These are phyloP conservation scores for Drosophila mercatorum DNA, from an alignment of 2,888 invertebrate species.

Conservation along the genomic window DNA sequence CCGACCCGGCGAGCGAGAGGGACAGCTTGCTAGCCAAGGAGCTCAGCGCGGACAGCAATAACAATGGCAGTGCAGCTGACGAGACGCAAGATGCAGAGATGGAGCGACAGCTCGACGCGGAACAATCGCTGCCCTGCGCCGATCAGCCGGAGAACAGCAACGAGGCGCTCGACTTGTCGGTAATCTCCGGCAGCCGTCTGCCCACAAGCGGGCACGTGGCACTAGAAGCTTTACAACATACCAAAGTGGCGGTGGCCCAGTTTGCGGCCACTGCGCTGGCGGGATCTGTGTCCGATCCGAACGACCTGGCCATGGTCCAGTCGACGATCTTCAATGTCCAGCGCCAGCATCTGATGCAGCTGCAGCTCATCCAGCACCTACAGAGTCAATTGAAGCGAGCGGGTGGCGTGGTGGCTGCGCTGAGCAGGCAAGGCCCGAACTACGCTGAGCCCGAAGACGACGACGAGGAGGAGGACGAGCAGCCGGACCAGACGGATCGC, in stretches of 20 bases:
- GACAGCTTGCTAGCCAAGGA: conserved; percentile 77
- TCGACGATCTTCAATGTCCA: conserved; percentile 96
- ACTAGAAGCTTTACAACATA: conserved; percentile 96
- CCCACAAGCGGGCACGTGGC: conserved; percentile 90
- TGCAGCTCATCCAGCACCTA: conserved; percentile 96
- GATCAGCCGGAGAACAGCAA: conserved; percentile 69
- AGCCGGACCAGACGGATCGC: conserved; percentile 17
- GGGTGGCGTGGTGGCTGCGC: conserved; percentile 60
- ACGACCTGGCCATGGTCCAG: conserved; percentile 94
- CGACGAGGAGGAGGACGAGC: conserved; percentile 18
- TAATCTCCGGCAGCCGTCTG: conserved; percentile 73
- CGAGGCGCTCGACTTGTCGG: conserved; percentile 82
- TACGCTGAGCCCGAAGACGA: conserved; percentile 17
- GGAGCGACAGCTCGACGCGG: conserved; percentile 26
- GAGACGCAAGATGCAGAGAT: conserved; percentile 25
- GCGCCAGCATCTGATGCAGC: conserved; percentile 97
- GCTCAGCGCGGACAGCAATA: conserved; percentile 82
- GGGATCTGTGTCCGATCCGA: conserved; percentile 78
- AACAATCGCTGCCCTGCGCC: conserved; percentile 17
- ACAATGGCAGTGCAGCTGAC: conserved; percentile 69
- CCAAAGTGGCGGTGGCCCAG: conserved; percentile 92
- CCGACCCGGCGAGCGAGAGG: conserved; percentile 34
- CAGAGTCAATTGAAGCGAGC: conserved; percentile 91
- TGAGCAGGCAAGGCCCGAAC: conserved; percentile 41
- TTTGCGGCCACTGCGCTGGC: conserved; percentile 95